These are phyloP conservation scores for Noctua janthe DNA, from an alignment of 2,888 invertebrate species.

Conservation along the genomic window DNA sequence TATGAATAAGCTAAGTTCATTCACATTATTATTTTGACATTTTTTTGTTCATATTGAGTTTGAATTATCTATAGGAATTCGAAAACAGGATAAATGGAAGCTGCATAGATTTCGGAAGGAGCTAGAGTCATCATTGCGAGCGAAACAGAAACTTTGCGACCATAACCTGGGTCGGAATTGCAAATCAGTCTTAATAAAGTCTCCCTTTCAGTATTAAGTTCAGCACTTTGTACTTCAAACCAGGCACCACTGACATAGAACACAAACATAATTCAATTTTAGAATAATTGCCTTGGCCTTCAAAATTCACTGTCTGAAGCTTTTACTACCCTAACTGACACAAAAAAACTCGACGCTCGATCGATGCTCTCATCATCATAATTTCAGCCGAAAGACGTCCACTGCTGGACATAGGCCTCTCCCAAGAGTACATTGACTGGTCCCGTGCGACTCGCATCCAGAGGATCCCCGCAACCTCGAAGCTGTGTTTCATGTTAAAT, in stretches of 20 bases:
- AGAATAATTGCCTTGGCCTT: conserved; percentile 53
- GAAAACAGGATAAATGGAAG: background rate
- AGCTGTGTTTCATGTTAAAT: too few species aligned
- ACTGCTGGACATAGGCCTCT: too few species aligned
- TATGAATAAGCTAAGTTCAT: background rate
- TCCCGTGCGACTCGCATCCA: too few species aligned
- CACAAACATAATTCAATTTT: conserved; percentile 44
- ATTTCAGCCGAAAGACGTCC: too few species aligned
- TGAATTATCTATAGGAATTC: background rate
- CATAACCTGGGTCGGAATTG: conserved; percentile 3
- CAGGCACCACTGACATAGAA: conserved; percentile 35
- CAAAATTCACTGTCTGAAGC: conserved; percentile 47
- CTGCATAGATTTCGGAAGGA: background rate
- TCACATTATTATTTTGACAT: background rate
- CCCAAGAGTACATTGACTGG: too few species aligned
- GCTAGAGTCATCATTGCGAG: background rate
- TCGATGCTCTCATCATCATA: background rate
- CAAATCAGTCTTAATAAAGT: conserved; percentile 23
- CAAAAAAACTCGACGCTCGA: conserved; percentile 2
- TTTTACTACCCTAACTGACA: conserved; percentile 40
- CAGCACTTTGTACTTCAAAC: conserved; percentile 19
- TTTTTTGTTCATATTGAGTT: background rate
- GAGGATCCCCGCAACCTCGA: too few species aligned
- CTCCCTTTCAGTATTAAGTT: conserved; percentile 27
- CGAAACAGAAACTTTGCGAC: background rate